A percentile compares a stretch with the other conserved stretches of the same genome.
phyloP scores from a whole-genome alignment of 1,140 invertebrate species.

The Zaprionus kolodkinae region DNA sequence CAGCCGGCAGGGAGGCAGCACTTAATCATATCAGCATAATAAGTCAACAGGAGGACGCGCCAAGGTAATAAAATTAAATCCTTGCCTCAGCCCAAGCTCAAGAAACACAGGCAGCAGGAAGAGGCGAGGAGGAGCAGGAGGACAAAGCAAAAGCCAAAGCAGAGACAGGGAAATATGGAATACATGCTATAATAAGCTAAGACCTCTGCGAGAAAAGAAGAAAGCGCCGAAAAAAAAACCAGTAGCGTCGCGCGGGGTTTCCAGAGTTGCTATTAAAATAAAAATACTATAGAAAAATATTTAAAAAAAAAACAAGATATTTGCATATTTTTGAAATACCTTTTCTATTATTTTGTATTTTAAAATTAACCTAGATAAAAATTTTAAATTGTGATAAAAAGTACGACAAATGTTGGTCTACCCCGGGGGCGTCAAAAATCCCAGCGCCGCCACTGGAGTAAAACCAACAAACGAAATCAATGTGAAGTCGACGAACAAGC shows the following conservation, averaged over 20 bases:
- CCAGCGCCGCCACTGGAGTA: neutral
- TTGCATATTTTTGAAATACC: too few relatives aligned
- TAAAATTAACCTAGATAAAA: too few relatives aligned
- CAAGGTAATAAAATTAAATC: conserved; percentile 79
- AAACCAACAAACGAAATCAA: conserved; percentile 64
- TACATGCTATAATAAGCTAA: conserved; percentile 30
- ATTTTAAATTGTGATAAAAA: too few relatives aligned
- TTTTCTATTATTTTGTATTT: too few relatives aligned
- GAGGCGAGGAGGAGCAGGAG: neutral
- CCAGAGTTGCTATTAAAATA: too few relatives aligned
- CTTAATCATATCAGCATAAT: conserved; percentile 81
- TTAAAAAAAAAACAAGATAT: too few relatives aligned
- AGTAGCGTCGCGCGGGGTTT: too few relatives aligned
- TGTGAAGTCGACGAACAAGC: conserved; percentile 34
- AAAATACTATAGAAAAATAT: too few relatives aligned
- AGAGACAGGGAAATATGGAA: neutral
- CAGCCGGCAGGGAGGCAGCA: conserved; percentile 29
- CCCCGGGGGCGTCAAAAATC: too few relatives aligned
- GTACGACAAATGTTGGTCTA: too few relatives aligned
- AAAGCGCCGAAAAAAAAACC: neutral
- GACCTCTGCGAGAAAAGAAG: conserved; percentile 16
- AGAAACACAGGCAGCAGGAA: conserved; percentile 34
- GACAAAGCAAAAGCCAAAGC: neutral
- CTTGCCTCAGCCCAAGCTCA: conserved; percentile 51
- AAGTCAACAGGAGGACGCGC: conserved; percentile 59